A percentile compares a stretch with the other conserved stretches of the same genome.
Evolutionary conservation across 2,888 invertebrate species (phyloP).

Genomic region (Cerastis rubricosa): DNA sequence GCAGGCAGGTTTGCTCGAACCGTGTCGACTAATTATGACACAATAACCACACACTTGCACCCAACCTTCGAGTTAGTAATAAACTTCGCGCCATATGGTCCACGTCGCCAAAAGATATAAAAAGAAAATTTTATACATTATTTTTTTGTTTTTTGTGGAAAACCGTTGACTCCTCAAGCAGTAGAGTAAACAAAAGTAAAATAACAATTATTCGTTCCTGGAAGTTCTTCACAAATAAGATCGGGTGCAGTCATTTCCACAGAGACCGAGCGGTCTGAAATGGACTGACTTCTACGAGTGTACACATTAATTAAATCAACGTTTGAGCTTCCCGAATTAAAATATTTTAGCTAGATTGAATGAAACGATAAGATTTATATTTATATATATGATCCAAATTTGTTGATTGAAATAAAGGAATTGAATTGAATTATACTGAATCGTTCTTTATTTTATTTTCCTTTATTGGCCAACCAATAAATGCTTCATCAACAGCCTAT

Average conservation of each 20-base stretch:
- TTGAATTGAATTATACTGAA: too few relatives aligned
- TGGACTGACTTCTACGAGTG: not conserved
- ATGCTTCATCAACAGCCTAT: too few relatives aligned
- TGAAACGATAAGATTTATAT: not conserved
- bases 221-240: conserved; percentile 6
- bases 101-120: conserved; percentile 19
- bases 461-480: too few relatives aligned
- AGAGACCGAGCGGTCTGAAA: not conserved
- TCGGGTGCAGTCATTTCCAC: not conserved
- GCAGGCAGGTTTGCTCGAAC: not conserved
- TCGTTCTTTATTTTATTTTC: too few relatives aligned
- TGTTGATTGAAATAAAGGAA: too few relatives aligned
- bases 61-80: conserved; percentile 40
- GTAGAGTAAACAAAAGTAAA: conserved; percentile 1
- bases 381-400: too few relatives aligned
- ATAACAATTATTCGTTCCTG: not conserved
- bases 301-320: not conserved
- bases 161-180: not conserved
- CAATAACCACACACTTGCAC: conserved; percentile 28
- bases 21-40: conserved; percentile 7
- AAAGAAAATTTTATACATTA: conserved; percentile 27
- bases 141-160: not conserved
- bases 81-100: conserved; percentile 38
- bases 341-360: conserved; percentile 2
- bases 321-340: not conserved